Base-by-base conservation (phyloP, 2,888 invertebrate genomes). In the Odiellus spinosus region DNA sequence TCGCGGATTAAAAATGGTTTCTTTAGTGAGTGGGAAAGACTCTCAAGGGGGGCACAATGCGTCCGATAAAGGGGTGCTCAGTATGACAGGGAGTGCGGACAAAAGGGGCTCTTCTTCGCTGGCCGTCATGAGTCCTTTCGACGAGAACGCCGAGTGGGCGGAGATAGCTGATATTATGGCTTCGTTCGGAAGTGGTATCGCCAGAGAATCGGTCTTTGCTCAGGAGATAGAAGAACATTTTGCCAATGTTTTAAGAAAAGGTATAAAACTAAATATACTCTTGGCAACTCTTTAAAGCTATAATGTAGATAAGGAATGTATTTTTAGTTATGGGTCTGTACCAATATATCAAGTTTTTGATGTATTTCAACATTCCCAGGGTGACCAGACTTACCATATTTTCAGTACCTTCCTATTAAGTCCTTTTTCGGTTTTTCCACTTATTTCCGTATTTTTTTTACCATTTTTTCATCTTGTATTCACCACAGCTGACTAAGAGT, bases 151-250 rank as follows among this genome's bases (percentile, higher is more conserved):
- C 68, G 91, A 93, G 70, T 91, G 93, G 86, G 86, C 86, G 19
- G 86, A 90, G 70, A 90, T 93, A 60, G 85, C 86, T 42, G 87
- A 90, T 68, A 91, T 91, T 60, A 85, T 93, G 80, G 87, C 87
- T 39, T 85, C 87, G 2, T 86, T 93, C 62, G 88, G 90, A 51
- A 83, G 61, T 36, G 61, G 62, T 45, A 60, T 65, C 44, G 44
- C 61, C 6, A 53, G 63, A 40, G 64, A 64, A 50, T 64, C 64
- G 14, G 60, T 64, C 40, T 64, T 64, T 55, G 58, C 63, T 6
- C 53, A 59, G 46, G 63, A 65, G 43, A 59, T 61, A 52, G 63
- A 64, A 52, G 60, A 59, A 33, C 59, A 59, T 39, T 62, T 64
- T 57, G 58, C 60, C 42, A 58, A 42, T 48, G 20, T 18, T 17